Evolutionary conservation across 2,888 invertebrate genomes (phyloP), one percentile per base, ranked within the genome.

Genomic region (Emesis furor): DNA sequence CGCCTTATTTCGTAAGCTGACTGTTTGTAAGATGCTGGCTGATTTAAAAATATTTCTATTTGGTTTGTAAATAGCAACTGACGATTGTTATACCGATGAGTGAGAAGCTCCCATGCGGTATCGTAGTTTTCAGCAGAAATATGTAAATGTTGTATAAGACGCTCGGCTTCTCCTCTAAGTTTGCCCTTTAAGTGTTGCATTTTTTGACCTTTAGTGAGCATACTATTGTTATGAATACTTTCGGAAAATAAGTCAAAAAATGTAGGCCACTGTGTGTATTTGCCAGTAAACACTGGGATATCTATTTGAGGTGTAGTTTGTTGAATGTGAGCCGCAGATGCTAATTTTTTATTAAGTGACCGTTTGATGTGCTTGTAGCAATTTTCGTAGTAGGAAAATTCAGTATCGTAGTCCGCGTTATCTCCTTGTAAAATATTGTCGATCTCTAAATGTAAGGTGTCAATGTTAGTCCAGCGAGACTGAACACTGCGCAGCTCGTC

Each of bases 81-180:
- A 4, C 71, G 72, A 68, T 87, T 81, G 37, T 85, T 83, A 46
- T 87, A 86, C 17, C 84, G 55, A 30, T 82, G 85, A 10, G 55
- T 84, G 10, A 84, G 59, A 2, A 84, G 69, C n/a, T 85, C 82
- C 85, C 86, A 86, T 14, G 79, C 79, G 1, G 82, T 68, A 12
- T 87, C 83, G 32, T 86, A 88, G 75, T 86, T 86, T 7, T 88
- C 85, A 3, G 86, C 72, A 0, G 84, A 81, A 6, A 88, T 82
- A 17, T 76, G 72, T 12, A 88, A 42, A 81, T 86, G 83, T 32
- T 86, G 84, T 30, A 86, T 81, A 12, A 88, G 79, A 6, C 83
- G 73, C 84, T 81, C 17, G 83, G 83, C 59, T 86, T 84, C 14
- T 85, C 85, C 68, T 69, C 78, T 14, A 85, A 55, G 46, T 83